Base-by-base conservation (phyloP, 2,888 invertebrate species). In the Ischnura elegans region DNA sequence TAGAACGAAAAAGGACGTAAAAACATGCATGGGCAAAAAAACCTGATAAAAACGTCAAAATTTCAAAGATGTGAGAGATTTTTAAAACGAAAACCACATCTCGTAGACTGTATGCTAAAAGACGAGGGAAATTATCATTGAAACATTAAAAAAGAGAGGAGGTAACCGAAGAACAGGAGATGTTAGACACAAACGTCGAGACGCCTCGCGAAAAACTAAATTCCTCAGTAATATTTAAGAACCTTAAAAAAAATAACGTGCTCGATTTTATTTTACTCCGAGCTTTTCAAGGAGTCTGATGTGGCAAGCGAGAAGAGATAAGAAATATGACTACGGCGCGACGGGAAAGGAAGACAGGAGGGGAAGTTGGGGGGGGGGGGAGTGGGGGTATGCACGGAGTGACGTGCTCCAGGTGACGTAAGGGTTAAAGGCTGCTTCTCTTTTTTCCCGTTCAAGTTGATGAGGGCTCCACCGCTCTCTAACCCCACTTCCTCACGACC, bases 391-490 rank as follows among this genome's bases (percentile, higher is more conserved):
- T 25, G 13, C 43, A 13, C 21, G 66, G n/a, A 42, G 55, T 87
- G 87, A 87, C 87, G 51, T 87, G 87, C 87, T 87, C 51, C 42
- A 42, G 55, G 90, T 66, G 90, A 90, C 90, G 90, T 90, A 90
- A 90, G 61, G 66, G 29, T 36, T 76, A 61, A 55, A 6, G 51
- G 21, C 42, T 36, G 21, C 42, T 87, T 36, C 36, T 13, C 16
- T 13, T 47, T 87, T 36, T 46, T 51, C 25, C 87, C 55, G 42
- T 21, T n/a, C 87, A 46, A 55, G 55, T 87, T 55, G 87, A 55
- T 87, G 87, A 42, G 87, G 42, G 21, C 87, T 55, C 87, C 55
- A 87, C 87, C 55, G 87, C 51, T 29, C 36, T 51, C 51, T 51
- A 51, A 51, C 29, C 19, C 87, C 46, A 46, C 46, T 45, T 47